Percentiles rank a stretch among this genome's conserved stretches.
phyloP scores from a whole-genome alignment of 2,113 vertebrate genomes.

The Engraulis encrasicolus region DNA sequence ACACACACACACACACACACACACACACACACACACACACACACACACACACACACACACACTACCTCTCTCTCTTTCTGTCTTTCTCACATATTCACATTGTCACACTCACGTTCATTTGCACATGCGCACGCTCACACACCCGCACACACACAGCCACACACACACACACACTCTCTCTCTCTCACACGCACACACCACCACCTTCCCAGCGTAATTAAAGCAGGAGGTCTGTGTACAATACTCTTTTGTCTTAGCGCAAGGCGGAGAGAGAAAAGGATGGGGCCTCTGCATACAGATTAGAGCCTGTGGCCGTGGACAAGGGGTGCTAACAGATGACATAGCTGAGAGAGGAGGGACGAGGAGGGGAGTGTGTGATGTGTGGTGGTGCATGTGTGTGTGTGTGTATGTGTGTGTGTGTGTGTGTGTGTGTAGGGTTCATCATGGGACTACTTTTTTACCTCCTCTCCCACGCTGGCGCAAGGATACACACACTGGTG shows the following conservation, averaged over 20 bases:
- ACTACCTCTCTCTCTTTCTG: too few relatives aligned
- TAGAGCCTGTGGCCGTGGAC: conserved; percentile 69
- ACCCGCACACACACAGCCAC: too few relatives aligned
- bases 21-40: conserved; percentile 45
- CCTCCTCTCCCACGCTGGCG: conserved; percentile 69
- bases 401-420: too few relatives aligned
- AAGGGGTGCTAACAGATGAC: conserved; percentile 73
- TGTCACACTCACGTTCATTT: conserved; percentile 14
- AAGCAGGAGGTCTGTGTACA: conserved; percentile 77
- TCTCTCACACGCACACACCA: conserved; percentile 25
- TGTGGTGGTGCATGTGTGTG: too few relatives aligned
- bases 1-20: conserved; percentile 30
- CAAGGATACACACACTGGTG: conserved; percentile 67
- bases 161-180: conserved; percentile 32
- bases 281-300: conserved; percentile 75
- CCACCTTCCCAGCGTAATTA: conserved; percentile 72
- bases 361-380: conserved; percentile 44
- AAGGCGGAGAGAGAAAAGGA: conserved; percentile 57
- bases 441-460: conserved; percentile 72
- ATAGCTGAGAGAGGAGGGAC: conserved; percentile 34
- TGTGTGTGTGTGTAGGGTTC: conserved; percentile 52
- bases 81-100: conserved; percentile 26
- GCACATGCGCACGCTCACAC: too few relatives aligned
- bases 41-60: conserved; percentile 46
- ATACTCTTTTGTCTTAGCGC: conserved; percentile 78